phyloP scores from a whole-genome alignment of 2,888 invertebrate genomes.

The Coecobrya sp. region DNA sequence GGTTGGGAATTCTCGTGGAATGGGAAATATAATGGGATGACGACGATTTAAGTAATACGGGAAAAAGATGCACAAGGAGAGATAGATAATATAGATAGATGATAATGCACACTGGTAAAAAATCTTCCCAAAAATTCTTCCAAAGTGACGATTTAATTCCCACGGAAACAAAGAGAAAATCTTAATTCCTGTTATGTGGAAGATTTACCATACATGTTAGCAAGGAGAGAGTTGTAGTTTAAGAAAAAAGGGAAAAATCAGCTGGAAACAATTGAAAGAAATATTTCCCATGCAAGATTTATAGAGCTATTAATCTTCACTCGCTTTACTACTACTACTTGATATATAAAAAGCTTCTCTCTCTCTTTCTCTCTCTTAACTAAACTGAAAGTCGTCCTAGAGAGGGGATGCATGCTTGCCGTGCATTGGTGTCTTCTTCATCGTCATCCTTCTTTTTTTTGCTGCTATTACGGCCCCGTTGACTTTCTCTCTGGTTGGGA shows the following conservation, averaged over 20 bases:
- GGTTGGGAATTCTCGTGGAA: neutral
- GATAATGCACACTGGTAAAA: too few relatives aligned
- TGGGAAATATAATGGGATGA: neutral
- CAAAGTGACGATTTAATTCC: too few relatives aligned
- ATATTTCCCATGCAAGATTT: constrained; percentile 86
- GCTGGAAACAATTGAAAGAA: constrained; percentile 86
- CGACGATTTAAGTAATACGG: neutral
- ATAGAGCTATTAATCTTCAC: constrained; percentile 86
- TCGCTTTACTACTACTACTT: constrained; percentile 34
- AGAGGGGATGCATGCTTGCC: too few relatives aligned
- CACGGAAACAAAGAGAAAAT: neutral
- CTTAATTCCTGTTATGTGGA: too few relatives aligned
- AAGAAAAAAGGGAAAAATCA: constrained; percentile 82
- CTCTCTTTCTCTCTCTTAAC: constrained; percentile 43
- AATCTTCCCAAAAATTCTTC: too few relatives aligned
- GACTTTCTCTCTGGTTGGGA: neutral
- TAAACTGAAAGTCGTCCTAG: constrained; percentile 77
- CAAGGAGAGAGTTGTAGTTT: neutral
- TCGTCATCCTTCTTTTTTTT: constrained; percentile 39
- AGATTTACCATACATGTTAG: neutral
- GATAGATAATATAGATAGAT: neutral
- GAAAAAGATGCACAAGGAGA: neutral
- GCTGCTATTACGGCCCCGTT: constrained; percentile 27
- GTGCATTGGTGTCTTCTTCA: too few relatives aligned
- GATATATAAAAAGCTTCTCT: constrained; percentile 79